phyloP scores from a whole-genome alignment of 2,797 vertebrate genomes.

The Myripristis murdjan region DNA sequence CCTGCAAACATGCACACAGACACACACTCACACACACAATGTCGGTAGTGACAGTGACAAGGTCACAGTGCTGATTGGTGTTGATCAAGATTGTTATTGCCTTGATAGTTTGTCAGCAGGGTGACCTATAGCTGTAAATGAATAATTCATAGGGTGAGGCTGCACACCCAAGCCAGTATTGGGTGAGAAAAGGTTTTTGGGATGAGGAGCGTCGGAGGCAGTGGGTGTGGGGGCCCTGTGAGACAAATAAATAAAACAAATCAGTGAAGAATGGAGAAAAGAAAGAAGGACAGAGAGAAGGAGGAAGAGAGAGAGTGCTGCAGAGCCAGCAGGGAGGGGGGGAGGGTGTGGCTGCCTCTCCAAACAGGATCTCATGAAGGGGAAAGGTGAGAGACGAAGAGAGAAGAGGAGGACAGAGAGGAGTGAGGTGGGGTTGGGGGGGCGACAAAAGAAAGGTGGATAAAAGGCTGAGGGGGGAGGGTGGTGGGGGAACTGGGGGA shows the following conservation, averaged over 20 bases:
- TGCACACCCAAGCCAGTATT: slow-evolving; percentile 43
- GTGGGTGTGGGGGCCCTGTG: slow-evolving; percentile 5
- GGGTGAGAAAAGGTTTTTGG: slow-evolving; percentile 3
- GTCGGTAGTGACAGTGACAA: slow-evolving; percentile 25
- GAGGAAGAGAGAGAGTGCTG: slow-evolving; percentile 45
- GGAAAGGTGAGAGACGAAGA: slow-evolving; percentile 40
- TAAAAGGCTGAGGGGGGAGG: slow-evolving; percentile 22
- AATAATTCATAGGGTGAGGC: slow-evolving; percentile 74
- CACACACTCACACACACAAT: neutral
- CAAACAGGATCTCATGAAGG: slow-evolving; percentile 1
- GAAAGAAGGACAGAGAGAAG: slow-evolving; percentile 10
- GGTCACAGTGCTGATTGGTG: slow-evolving; percentile 45
- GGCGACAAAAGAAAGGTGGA: slow-evolving; percentile 5
- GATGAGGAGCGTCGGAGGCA: slow-evolving; percentile 16
- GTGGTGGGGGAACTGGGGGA: slow-evolving; percentile 42
- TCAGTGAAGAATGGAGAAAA: slow-evolving; percentile 10
- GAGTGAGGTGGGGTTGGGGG: slow-evolving; percentile 1
- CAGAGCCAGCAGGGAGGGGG: slow-evolving; percentile 17
- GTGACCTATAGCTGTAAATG: slow-evolving; percentile 59
- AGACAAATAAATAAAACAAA: slow-evolving; percentile 1
- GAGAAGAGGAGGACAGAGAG: slow-evolving; percentile 25
- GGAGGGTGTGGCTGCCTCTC: slow-evolving; percentile 50
- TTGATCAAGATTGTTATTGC: slow-evolving; percentile 22
- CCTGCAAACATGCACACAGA: neutral
- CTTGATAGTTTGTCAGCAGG: slow-evolving; percentile 37